Base-by-base conservation (phyloP, 2,888 invertebrate species). In the Hedychridium roseum region DNA sequence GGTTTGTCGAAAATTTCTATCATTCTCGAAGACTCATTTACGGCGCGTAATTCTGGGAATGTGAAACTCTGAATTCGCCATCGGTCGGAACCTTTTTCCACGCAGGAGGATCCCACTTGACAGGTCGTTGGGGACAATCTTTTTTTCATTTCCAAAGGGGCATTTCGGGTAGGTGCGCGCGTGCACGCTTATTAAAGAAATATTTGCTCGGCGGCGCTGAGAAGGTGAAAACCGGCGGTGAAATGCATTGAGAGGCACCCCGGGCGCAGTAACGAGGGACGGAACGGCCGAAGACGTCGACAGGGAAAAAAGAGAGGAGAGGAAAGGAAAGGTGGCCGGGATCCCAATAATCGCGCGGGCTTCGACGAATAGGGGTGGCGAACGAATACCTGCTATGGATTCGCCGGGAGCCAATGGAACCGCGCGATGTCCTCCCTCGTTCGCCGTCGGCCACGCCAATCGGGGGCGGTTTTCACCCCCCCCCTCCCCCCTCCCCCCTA, bases 351-450 rank as follows among this genome's bases (percentile, higher is more conserved):
- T 11, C 12, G 31, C n/a, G n/a, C n/a, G n/a, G 53, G 50, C 57
- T 54, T 55, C 57, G 66, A 48, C 67, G 65, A 71, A 72, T 66
- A n/a, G 60, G 64, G 65, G 48, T 64, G 54, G 52, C 68, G 66
- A 68, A 63, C 65, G 69, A 69, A 59, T 66, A 63, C 60, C 63
- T 66, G 66, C 66, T 63, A 71, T 70, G 73, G 71, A 68, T 69
- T 64, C 63, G 54, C 43, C 28, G 40, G 42, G 54, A 57, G 50
- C 75, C 75, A 75, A 75, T 74, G 51, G 64, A 59, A 52, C 39
- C 28, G 42, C 62, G 30, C 36, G 50, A 50, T 50, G 45, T 53
- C 49, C 64, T 58, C 65, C 68, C 73, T 65, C 58, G 64, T 62
- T 64, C 47, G 43, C 37, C 42, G 31, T 39, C 45, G 41, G 44